Conservation (phyloP, 2,888 invertebrate genomes). For the Pseudococcus longispinus region DNA sequence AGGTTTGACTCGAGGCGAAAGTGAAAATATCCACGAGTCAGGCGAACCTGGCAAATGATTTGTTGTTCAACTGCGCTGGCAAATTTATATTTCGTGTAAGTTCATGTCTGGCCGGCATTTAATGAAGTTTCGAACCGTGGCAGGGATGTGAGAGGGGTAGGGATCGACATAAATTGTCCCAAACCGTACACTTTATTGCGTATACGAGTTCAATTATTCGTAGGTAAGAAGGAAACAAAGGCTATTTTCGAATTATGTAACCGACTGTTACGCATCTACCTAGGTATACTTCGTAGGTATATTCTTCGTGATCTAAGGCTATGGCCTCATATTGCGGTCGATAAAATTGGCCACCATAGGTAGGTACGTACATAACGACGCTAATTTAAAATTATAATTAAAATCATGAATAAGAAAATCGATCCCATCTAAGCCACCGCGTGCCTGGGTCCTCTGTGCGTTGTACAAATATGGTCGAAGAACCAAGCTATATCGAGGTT, state of each 20-base stretch:
- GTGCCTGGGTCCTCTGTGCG: neutral
- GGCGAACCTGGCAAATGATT: neutral
- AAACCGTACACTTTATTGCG: neutral
- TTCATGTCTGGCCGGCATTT: neutral
- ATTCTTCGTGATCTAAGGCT: slow-evolving; percentile 20
- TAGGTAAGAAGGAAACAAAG: neutral
- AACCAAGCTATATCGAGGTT: neutral
- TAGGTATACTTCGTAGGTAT: neutral
- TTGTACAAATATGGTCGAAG: neutral
- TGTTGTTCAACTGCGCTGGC: neutral
- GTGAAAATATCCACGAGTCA: slow-evolving; percentile 5
- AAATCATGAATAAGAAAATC: slow-evolving; percentile 35
- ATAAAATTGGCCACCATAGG: slow-evolving; percentile 13
- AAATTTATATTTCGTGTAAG: neutral
- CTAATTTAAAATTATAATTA: slow-evolving; percentile 47
- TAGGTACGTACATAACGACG: neutral
- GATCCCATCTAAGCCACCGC: neutral
- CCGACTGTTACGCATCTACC: neutral
- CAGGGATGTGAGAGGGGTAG: no score
- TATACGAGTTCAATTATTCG: neutral
- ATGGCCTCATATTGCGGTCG: neutral
- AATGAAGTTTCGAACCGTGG: neutral
- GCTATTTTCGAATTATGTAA: slow-evolving; percentile 1
- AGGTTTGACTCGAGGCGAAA: slow-evolving; percentile 15
- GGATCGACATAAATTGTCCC: neutral